These are phyloP conservation scores for Ethmia dodecea DNA, from an alignment of 2,888 invertebrate species.

Conservation along the genomic window DNA sequence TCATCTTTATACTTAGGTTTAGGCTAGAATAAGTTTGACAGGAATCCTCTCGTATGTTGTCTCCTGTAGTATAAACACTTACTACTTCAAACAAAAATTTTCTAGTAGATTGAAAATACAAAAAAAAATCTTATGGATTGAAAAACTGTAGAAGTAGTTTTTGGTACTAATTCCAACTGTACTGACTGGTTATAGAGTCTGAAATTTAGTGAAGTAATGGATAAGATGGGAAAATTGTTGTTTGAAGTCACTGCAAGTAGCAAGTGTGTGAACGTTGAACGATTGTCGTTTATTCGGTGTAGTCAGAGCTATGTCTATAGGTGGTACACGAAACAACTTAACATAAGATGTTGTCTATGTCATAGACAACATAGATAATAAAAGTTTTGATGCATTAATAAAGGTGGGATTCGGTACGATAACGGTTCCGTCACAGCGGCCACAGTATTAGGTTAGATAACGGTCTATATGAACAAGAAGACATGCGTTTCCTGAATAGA, in stretches of 20 bases:
- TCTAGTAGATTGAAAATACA: conserved; percentile 27
- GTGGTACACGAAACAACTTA: too few species aligned
- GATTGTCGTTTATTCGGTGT: neutral
- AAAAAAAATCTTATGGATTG: too few species aligned
- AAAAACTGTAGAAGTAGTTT: conserved; percentile 32
- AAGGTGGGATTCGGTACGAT: too few species aligned
- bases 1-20: conserved; percentile 52
- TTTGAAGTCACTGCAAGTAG: conserved; percentile 42
- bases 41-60: conserved; percentile 25
- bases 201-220: conserved; percentile 41
- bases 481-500: too few species aligned
- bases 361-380: too few species aligned
- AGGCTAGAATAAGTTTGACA: conserved; percentile 37
- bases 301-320: neutral
- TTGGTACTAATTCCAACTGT: conserved; percentile 51
- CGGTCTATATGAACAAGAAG: too few species aligned
- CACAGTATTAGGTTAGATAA: too few species aligned
- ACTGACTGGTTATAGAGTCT: conserved; percentile 57
- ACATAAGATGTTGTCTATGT: too few species aligned
- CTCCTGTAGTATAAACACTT: conserved; percentile 28
- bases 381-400: too few species aligned
- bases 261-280: neutral
- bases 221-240: conserved; percentile 57
- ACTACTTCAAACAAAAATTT: conserved; percentile 57
- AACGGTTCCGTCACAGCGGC: too few species aligned